These are phyloP conservation scores for Malthinus flaveolus DNA, from an alignment of 2,888 invertebrate genomes.

Conservation along the genomic window DNA sequence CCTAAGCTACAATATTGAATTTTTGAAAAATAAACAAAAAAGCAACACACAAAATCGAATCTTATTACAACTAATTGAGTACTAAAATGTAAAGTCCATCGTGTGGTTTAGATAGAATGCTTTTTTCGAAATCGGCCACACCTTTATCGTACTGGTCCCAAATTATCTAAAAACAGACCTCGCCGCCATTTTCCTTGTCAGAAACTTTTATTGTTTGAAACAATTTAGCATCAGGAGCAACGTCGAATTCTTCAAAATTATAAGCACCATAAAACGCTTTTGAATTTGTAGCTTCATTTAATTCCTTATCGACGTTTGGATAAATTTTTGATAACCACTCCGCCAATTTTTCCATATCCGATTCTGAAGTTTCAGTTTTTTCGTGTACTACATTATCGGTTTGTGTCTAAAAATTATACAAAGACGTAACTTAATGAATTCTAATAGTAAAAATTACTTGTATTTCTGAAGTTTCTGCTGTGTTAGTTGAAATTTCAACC, in stretches of 20 bases:
- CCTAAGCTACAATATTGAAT: too few relatives aligned
- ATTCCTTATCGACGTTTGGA: constrained; percentile 54
- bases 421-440: neutral
- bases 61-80: too few relatives aligned
- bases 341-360: constrained; percentile 55
- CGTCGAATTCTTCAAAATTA: constrained; percentile 34
- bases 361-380: constrained; percentile 32
- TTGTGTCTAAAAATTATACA: constrained; percentile 47
- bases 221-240: constrained; percentile 41
- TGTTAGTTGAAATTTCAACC: constrained; percentile 43
- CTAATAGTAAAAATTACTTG: constrained; percentile 33
- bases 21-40: too few relatives aligned
- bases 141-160: too few relatives aligned
- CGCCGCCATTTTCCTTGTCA: too few relatives aligned
- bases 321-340: constrained; percentile 56
- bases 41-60: too few relatives aligned
- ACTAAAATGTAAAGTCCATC: too few relatives aligned
- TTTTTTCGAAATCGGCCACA: too few relatives aligned
- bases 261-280: constrained; percentile 46
- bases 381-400: constrained; percentile 43
- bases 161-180: too few relatives aligned
- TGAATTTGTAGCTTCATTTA: constrained; percentile 50
- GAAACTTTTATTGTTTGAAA: constrained; percentile 41
- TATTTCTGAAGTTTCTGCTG: constrained; percentile 43
- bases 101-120: too few relatives aligned